Base-by-base conservation (phyloP, 2,888 invertebrate species). In the Periphyllus acericola region DNA sequence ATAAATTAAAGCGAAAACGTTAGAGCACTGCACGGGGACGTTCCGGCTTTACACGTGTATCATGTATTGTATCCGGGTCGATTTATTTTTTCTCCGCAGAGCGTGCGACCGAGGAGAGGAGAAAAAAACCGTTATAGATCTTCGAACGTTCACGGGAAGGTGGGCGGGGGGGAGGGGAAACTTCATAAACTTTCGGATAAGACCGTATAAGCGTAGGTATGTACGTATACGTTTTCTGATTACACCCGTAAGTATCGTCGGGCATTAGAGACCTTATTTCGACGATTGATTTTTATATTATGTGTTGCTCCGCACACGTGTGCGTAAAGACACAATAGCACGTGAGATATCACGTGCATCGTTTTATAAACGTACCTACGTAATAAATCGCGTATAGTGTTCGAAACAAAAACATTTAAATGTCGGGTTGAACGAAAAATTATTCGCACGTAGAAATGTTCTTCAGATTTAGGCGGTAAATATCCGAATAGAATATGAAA, bases 261-360 rank as follows among this genome's bases (percentile, higher is more conserved):
- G 32, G 52, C 68, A 46, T 71, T 80, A 80, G 36, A 32, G 32
- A 71, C 19, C 21, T 36, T n/a, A 46, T 46, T 71, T 32, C 71
- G 25, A 32, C 68, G 71, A 82, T 82, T 82, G 81, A 82, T 82
- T 82, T 82, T 82, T 82, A 82, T 82, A 82, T 82, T 82, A 82
- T 46, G 81, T 82, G 81, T 82, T 82, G 71, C 71, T 82, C 46
- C 68, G n/a, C 68, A 32, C 19, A 32, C 46, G 68, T 46, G 29
- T 32, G 68, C 68, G 71, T 40, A 32, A 32, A 82, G 36, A 80
- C 66, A 46, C 81, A n/a, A 66, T 60, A n/a, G 46, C 71, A 71
- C 46, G 71, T 82, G 32, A 82, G 46, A 82, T 46, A 82, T 82
- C 68, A 36, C 46, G 71, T 46, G 68, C 21, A 46, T 46, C 60